Base-by-base conservation (phyloP, 2,113 vertebrate genomes). In the Notiomystis cincta region DNA sequence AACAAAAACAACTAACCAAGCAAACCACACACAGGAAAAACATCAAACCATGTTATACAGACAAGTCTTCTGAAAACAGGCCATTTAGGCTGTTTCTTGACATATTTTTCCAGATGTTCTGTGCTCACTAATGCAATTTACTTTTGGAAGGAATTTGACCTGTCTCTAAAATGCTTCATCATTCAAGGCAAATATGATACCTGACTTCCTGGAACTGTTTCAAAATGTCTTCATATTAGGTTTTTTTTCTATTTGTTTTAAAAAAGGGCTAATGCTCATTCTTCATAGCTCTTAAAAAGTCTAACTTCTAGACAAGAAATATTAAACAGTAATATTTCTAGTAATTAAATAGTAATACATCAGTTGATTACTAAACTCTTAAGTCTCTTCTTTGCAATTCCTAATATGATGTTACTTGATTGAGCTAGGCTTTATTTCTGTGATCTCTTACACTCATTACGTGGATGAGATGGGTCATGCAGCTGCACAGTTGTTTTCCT, bases 41-140 rank as follows among this genome's bases (percentile, higher is more conserved):
- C 65, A 96, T 92, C 82, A 93, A 86, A 92, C 75, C 20, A 42
- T 50, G 51, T 95, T 87, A 75, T 84, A 95, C 35, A 97, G 89
- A 95, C 24, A 95, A 95, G 40, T 72, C 72, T 97, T 62, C 93
- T 81, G 85, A 95, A 97, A 97, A 72, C 11, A 71, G n/a, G 48
- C 78, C n/a, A 87, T 73, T 94, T 83, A 48, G 50, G 90, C 75
- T 75, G 58, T 90, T 98, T 96, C 93, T 96, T 96, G 96, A 90
- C 33, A 81, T 80, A 87, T 93, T 96, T 97, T 90, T 94, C 94
- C 96, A 97, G 96, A 97, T 97, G 89, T 95, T 97, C 96, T 89
- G 73, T 90, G 87, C 95, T 79, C 82, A 8, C 72, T 76, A 87
- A 75, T 53, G 53, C 57, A 90, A 71, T 83, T 84, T 75, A 61